Evolutionary conservation across 2,888 invertebrate genomes (phyloP).

Genomic region (Vanessa cardui): DNA sequence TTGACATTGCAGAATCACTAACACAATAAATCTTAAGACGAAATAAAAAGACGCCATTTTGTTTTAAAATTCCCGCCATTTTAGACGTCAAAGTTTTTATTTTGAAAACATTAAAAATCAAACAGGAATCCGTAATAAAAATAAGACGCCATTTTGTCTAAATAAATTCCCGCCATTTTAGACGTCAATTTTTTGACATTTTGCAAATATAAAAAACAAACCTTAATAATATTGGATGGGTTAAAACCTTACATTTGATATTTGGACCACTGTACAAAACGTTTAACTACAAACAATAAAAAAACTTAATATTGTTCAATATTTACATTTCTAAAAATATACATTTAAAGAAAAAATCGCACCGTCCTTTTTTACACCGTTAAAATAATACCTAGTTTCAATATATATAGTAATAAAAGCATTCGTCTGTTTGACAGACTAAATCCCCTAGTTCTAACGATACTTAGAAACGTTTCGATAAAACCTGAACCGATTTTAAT

Average conservation of each 20-base stretch:
- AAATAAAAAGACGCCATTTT: too few relatives aligned
- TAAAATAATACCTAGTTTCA: constrained; percentile 2
- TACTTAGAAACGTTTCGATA: neutral
- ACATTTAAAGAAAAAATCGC: neutral
- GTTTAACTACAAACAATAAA: constrained; percentile 3
- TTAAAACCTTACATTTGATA: neutral
- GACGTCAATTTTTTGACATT: neutral
- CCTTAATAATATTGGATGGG: neutral
- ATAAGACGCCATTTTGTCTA: neutral
- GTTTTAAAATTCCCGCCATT: too few relatives aligned
- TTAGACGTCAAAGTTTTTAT: neutral
- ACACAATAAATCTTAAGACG: too few relatives aligned
- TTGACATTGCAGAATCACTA: too few relatives aligned
- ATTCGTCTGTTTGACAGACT: constrained; percentile 3
- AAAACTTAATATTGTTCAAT: constrained; percentile 10
- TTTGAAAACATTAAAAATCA: neutral
- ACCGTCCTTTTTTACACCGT: neutral
- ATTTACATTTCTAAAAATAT: constrained; percentile 1
- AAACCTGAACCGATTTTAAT: neutral
- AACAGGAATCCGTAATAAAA: neutral
- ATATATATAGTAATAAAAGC: neutral
- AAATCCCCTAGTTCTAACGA: neutral
- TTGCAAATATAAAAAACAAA: too few relatives aligned
- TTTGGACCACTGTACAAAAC: neutral
- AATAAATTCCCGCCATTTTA: neutral